phyloP scores from a whole-genome alignment of 2,113 vertebrate genomes.

The Leucopternis melanops region DNA sequence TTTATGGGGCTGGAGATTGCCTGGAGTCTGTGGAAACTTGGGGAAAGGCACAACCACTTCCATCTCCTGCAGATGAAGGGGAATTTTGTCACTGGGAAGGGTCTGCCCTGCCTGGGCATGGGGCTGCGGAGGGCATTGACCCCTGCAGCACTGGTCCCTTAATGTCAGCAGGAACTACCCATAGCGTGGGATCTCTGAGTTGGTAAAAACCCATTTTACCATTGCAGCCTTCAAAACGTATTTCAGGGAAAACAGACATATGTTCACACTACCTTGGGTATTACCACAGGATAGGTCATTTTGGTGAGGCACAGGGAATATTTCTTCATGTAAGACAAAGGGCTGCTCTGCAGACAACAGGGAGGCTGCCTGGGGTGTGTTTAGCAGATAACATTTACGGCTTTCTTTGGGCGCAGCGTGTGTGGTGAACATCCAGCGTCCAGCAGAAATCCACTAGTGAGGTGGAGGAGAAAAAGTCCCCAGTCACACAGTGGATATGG shows the following conservation, averaged over 20 bases:
- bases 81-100: background rate
- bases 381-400: background rate
- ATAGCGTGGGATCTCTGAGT: background rate
- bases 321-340: background rate
- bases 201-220: background rate
- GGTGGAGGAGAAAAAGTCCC: background rate
- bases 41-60: background rate
- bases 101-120: background rate
- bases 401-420: background rate
- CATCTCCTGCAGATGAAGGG: background rate
- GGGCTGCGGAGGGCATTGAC: background rate
- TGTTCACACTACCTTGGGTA: background rate
- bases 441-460: background rate
- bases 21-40: background rate
- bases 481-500: background rate
- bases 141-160: background rate
- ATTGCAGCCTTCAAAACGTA: background rate
- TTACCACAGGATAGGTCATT: background rate
- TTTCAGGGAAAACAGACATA: background rate
- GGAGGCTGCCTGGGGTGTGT: background rate
- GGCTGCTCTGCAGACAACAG: background rate
- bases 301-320: background rate
- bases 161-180: background rate
- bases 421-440: background rate
- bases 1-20: background rate